phyloP scores from a whole-genome alignment of 2,113 vertebrate species.

The Picathartes gymnocephalus region DNA sequence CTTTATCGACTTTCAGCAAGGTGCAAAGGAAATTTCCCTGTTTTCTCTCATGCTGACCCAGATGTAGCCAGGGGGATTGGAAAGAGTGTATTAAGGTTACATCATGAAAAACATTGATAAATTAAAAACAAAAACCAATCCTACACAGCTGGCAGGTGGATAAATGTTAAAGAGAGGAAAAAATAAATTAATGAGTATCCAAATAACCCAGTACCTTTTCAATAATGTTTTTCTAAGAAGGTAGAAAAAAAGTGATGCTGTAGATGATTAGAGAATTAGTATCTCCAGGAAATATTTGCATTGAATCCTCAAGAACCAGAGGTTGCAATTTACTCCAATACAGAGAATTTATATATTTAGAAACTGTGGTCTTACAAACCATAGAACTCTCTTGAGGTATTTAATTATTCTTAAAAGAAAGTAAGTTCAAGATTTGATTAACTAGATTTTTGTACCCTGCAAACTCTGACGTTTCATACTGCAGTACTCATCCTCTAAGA shows the following conservation, averaged over 20 bases:
- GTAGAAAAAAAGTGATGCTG: background rate
- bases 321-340: background rate
- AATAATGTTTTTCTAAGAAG: background rate
- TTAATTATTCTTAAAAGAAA: background rate
- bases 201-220: background rate
- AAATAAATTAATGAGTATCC: background rate
- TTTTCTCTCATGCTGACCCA: background rate
- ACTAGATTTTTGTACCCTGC: background rate
- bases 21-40: background rate
- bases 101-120: background rate
- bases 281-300: background rate
- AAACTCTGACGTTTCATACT: background rate
- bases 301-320: background rate
- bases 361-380: background rate
- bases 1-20: rapidly evolving
- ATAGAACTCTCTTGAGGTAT: background rate
- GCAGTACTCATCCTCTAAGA: background rate
- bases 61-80: rapidly evolving
- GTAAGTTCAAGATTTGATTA: background rate
- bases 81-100: background rate
- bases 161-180: background rate
- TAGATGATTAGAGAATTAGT: background rate
- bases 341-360: background rate
- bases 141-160: background rate
- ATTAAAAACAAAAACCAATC: background rate